A percentile compares a stretch with the other conserved stretches of the same genome.
Conservation (phyloP, 53 echinoderm and acorn worm genomes). For the Astropecten irregularis region DNA sequence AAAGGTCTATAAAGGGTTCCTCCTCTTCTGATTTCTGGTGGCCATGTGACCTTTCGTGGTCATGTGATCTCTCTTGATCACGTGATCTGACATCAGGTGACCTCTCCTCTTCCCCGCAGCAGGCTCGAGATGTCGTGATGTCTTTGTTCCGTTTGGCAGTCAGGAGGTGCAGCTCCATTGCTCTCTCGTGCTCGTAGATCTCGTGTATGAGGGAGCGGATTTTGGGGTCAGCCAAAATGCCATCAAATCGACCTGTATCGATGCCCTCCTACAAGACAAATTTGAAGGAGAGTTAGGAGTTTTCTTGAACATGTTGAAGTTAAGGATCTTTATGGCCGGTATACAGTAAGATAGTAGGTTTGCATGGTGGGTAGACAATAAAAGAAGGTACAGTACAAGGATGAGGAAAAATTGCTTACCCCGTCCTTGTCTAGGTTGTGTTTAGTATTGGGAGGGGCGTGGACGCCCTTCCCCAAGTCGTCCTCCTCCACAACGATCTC, state of each 20-base stretch:
- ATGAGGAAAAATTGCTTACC: background rate
- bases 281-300: background rate
- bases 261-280: slow-evolving; percentile 3
- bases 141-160: too few species aligned
- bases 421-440: slow-evolving; percentile 75
- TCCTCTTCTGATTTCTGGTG: too few species aligned
- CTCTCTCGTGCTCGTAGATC: background rate
- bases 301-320: background rate
- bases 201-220: slow-evolving; percentile 28
- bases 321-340: background rate
- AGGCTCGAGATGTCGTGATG: too few species aligned
- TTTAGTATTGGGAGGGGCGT: slow-evolving; percentile 75
- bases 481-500: slow-evolving; percentile 80
- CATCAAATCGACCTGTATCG: slow-evolving; percentile 36
- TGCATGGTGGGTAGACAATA: too few species aligned
- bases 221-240: background rate
- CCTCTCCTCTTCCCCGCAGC: too few species aligned
- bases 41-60: background rate
- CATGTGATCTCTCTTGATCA: slow-evolving; percentile 3
- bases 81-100: slow-evolving; percentile 9
- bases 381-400: background rate
- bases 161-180: background rate
- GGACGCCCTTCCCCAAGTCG: slow-evolving; percentile 57
- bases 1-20: too few species aligned
- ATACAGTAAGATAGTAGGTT: too few species aligned